Percentiles rank a stretch among this genome's conserved stretches.
Evolutionary conservation across 2,797 vertebrate genomes (phyloP).

Genomic region (Aeoliscus strigatus): DNA sequence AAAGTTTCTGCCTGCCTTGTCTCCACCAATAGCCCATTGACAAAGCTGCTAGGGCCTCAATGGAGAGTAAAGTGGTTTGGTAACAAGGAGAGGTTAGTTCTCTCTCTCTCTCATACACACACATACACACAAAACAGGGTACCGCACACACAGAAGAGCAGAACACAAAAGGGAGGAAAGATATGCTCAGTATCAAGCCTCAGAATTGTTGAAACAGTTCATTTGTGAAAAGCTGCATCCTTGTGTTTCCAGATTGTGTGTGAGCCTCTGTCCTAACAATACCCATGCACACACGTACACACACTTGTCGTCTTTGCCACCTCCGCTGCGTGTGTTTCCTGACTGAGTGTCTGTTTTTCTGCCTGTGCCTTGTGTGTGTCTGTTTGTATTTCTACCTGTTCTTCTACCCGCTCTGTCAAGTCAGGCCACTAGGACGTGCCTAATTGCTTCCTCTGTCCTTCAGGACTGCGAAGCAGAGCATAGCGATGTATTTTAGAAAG

Average conservation of each 20-base stretch:
- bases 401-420: constrained; percentile 56
- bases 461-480: constrained; percentile 46
- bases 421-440: constrained; percentile 67
- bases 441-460: constrained; percentile 70
- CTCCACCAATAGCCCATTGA: constrained; percentile 86
- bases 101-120: too few species aligned
- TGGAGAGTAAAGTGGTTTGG: constrained; percentile 83
- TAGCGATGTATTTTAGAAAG: constrained; percentile 26
- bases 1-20: constrained; percentile 85
- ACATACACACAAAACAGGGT: constrained; percentile 14
- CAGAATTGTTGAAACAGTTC: too few species aligned
- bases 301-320: constrained; percentile 67
- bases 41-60: constrained; percentile 81
- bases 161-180: too few species aligned
- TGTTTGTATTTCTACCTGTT: constrained; percentile 63
- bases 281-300: constrained; percentile 34
- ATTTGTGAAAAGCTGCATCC: too few species aligned
- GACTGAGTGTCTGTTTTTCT: constrained; percentile 35
- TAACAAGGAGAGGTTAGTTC: constrained; percentile 82
- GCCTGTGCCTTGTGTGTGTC: constrained; percentile 38
- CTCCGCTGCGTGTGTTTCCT: constrained; percentile 38
- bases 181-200: too few species aligned
- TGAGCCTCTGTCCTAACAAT: constrained; percentile 31
- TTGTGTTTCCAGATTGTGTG: constrained; percentile 56
- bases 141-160: constrained; percentile 32